phyloP scores from a whole-genome alignment of 1,140 invertebrate species.

The Medauroidea extradentata region DNA sequence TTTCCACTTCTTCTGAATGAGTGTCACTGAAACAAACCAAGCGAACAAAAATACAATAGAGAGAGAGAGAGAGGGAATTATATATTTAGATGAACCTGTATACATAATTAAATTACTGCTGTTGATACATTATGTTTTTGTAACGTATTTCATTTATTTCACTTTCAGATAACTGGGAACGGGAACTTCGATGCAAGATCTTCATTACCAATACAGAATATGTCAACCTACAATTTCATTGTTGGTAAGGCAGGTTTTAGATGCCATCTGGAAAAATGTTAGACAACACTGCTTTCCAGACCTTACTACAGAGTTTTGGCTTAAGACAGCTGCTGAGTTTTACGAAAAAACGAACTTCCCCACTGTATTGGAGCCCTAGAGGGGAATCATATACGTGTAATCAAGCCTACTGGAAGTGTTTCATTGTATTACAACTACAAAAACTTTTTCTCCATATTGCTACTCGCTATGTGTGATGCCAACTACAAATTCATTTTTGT shows the following conservation, averaged over 20 bases:
- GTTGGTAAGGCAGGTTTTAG: neutral
- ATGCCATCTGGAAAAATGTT: constrained; percentile 3
- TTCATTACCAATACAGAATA: neutral
- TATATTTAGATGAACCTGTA: too few relatives aligned
- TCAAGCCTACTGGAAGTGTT: constrained; percentile 26
- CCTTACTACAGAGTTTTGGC: constrained; percentile 5
- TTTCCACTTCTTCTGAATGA: too few relatives aligned
- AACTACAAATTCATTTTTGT: constrained; percentile 26
- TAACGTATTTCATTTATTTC: too few relatives aligned
- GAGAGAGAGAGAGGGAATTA: too few relatives aligned
- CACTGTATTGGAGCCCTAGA: constrained; percentile 27
- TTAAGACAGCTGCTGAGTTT: constrained; percentile 4
- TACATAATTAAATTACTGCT: too few relatives aligned
- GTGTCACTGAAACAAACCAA: too few relatives aligned
- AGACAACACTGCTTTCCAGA: neutral
- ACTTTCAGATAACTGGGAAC: neutral
- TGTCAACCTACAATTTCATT: neutral
- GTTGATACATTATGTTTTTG: too few relatives aligned
- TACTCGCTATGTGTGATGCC: constrained; percentile 40
- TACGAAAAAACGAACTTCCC: neutral
- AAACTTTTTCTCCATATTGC: constrained; percentile 35
- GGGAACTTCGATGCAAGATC: neutral
- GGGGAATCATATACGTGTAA: constrained; percentile 35
- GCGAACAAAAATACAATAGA: too few relatives aligned
- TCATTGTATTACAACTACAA: constrained; percentile 36